Evolutionary conservation across 30 jellyfish, hydroid and myxozoan species (phyloP).

Genomic region (Turritopsis rubra): DNA sequence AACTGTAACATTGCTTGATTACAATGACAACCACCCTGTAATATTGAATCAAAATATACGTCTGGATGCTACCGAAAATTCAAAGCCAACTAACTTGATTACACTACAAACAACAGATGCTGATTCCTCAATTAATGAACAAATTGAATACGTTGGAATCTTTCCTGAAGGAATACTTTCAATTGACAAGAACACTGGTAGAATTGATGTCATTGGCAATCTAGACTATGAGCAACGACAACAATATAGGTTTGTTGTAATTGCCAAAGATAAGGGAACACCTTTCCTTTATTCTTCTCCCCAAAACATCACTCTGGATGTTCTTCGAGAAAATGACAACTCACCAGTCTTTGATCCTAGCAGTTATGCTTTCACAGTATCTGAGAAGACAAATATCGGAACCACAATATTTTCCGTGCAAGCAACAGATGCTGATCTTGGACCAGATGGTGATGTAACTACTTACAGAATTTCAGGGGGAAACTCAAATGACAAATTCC

Average conservation of each 20-base stretch:
- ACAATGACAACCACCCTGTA: constrained; percentile 73
- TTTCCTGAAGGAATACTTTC: constrained; percentile 48
- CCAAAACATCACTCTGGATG: constrained; percentile 33
- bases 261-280: constrained; percentile 61
- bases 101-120: constrained; percentile 31
- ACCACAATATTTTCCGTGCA: constrained; percentile 27
- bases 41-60: constrained; percentile 8
- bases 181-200: constrained; percentile 39
- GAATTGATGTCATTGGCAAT: constrained; percentile 8
- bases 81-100: neutral
- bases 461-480: constrained; percentile 24
- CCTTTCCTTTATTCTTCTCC: constrained; percentile 56
- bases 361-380: constrained; percentile 21
- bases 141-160: constrained; percentile 25
- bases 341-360: constrained; percentile 21
- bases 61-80: constrained; percentile 26
- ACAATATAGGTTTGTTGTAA: constrained; percentile 57
- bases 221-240: constrained; percentile 53
- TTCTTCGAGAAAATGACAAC: constrained; percentile 39
- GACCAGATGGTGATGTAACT: constrained; percentile 27
- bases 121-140: constrained; percentile 21
- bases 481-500: constrained; percentile 29
- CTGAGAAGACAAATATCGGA: constrained; percentile 38
- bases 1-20: constrained; percentile 44
- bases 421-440: constrained; percentile 57